Evolutionary conservation across 2,888 invertebrate species (phyloP).

Genomic region (Rutpela maculata): DNA sequence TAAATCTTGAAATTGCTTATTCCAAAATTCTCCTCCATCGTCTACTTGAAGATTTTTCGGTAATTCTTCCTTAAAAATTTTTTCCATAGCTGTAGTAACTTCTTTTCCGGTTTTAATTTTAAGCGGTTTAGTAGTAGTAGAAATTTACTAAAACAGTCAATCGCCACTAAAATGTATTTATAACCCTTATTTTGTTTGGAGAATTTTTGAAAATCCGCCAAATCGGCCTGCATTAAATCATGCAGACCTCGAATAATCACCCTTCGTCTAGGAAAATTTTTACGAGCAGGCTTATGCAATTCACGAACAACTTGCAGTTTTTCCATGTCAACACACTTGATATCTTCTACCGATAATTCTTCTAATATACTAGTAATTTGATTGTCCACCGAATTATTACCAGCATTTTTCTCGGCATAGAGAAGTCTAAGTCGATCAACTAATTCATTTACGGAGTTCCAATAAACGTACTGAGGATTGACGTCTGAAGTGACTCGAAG

Average conservation of each 20-base stretch:
- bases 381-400: too few species aligned
- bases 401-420: too few species aligned
- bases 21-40: too few species aligned
- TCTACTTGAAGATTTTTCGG: background rate
- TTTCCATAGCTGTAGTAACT: background rate
- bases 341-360: slow-evolving; percentile 9
- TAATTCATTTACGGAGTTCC: too few species aligned
- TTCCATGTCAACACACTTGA: background rate
- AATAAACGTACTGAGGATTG: too few species aligned
- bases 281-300: slow-evolving; percentile 69
- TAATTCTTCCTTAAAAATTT: slow-evolving; percentile 1
- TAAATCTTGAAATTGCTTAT: too few species aligned
- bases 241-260: too few species aligned
- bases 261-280: slow-evolving; percentile 63
- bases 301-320: slow-evolving; percentile 56
- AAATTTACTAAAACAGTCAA: slow-evolving; percentile 71
- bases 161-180: too few species aligned
- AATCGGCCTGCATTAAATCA: slow-evolving; percentile 72
- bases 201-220: slow-evolving; percentile 67
- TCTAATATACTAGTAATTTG: slow-evolving; percentile 11
- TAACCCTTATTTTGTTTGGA: slow-evolving; percentile 64
- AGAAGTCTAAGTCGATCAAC: too few species aligned
- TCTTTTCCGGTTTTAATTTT: slow-evolving; percentile 13
- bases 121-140: slow-evolving; percentile 62
- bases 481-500: too few species aligned